These are phyloP conservation scores for Gibbula magus DNA, from an alignment of 2,888 invertebrate genomes.

Conservation along the genomic window DNA sequence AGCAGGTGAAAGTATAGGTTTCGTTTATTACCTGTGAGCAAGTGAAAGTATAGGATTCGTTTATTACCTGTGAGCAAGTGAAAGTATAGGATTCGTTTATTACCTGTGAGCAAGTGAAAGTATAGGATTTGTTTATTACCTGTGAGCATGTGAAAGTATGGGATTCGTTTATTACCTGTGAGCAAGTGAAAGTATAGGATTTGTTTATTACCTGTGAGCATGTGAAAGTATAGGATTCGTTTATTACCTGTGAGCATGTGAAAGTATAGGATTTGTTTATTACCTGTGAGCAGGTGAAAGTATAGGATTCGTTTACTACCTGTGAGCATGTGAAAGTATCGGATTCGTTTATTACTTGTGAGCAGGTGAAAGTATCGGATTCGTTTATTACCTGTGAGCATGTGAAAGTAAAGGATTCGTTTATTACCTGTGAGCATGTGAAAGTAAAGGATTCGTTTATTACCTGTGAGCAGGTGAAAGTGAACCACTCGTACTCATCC, in stretches of 20 bases:
- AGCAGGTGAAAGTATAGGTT: background rate
- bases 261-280: too few relatives aligned
- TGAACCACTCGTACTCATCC: constrained; percentile 76
- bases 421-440: background rate
- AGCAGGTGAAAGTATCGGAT: background rate
- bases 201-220: background rate
- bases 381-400: background rate
- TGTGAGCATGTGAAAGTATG: background rate
- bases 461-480: constrained; percentile 77
- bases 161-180: background rate
- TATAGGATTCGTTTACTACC: background rate
- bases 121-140: background rate
- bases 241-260: too few relatives aligned
- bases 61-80: background rate
- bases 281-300: background rate
- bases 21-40: background rate
- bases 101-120: constrained; percentile 77
- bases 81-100: background rate
- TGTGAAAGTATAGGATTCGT: too few relatives aligned
- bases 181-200: background rate
- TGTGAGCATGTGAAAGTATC: background rate
- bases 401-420: background rate
- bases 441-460: background rate
- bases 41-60: background rate
- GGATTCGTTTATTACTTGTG: background rate